Conservation (phyloP, 2,797 vertebrate genomes). For the Acestrorhynchus altus region DNA sequence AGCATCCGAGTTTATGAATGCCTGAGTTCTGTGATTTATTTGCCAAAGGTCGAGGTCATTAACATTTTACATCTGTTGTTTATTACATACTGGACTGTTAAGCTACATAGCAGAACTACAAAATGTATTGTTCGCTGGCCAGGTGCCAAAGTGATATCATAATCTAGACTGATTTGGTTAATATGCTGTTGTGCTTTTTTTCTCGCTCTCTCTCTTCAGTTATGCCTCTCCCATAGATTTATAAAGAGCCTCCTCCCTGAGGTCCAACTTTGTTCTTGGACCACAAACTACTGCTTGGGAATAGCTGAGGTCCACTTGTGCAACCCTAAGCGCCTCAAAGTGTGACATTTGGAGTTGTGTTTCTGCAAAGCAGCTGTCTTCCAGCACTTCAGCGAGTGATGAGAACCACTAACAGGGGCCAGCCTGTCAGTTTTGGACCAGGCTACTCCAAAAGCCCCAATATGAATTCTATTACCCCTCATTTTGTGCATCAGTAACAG, state of each 20-base stretch:
- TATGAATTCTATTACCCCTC: constrained; percentile 25
- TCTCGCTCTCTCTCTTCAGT: neutral
- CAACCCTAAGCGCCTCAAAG: constrained; percentile 43
- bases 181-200: constrained; percentile 40
- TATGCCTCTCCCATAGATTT: constrained; percentile 58
- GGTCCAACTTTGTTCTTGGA: constrained; percentile 68
- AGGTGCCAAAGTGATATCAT: constrained; percentile 57
- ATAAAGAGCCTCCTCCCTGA: constrained; percentile 61
- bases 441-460: neutral
- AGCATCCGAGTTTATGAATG: constrained; percentile 47
- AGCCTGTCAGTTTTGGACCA: constrained; percentile 25
- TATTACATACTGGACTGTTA: constrained; percentile 54
- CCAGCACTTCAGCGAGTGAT: constrained; percentile 48
- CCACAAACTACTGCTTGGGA: constrained; percentile 62
- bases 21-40: constrained; percentile 54
- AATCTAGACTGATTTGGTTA: constrained; percentile 56
- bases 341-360: constrained; percentile 65
- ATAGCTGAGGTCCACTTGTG: constrained; percentile 46
- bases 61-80: constrained; percentile 61
- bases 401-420: constrained; percentile 53
- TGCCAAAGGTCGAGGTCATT: constrained; percentile 54
- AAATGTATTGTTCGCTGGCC: constrained; percentile 59
- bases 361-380: constrained; percentile 54
- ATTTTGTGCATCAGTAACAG: constrained; percentile 37
- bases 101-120: constrained; percentile 55